Conservation (phyloP, 2,888 invertebrate genomes). For the Ramazzottius varieornatus region DNA sequence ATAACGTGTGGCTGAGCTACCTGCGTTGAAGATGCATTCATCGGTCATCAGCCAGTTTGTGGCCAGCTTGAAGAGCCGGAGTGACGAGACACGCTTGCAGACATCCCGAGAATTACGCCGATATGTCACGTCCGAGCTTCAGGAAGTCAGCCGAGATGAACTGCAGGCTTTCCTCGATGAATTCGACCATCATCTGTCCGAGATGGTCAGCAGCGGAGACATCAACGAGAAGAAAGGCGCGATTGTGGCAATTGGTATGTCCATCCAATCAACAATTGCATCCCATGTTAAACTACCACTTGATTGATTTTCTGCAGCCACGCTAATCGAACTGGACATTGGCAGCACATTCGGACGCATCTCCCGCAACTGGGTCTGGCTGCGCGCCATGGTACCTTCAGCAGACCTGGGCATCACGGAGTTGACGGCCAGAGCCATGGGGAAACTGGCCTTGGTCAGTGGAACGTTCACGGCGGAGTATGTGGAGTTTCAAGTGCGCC, state of each 20-base stretch:
- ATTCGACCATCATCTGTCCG: constrained; percentile 77
- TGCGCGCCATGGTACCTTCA: constrained; percentile 63
- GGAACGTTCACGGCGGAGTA: constrained; percentile 84
- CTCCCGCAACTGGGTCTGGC: constrained; percentile 68
- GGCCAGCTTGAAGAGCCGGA: constrained; percentile 57
- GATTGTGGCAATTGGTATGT: constrained; percentile 47
- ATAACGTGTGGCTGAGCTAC: too few relatives aligned
- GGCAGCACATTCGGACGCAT: constrained; percentile 68
- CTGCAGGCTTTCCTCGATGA: constrained; percentile 69
- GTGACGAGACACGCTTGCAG: constrained; percentile 53
- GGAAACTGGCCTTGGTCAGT: constrained; percentile 48
- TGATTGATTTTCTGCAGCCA: constrained; percentile 34
- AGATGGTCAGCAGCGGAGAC: constrained; percentile 73
- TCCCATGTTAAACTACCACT: neutral
- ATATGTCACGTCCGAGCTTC: constrained; percentile 59
- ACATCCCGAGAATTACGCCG: constrained; percentile 65
- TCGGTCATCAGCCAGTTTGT: constrained; percentile 29
- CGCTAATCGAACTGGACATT: constrained; percentile 69
- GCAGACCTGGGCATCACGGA: constrained; percentile 81
- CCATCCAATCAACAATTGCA: neutral
- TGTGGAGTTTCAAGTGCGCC: constrained; percentile 87
- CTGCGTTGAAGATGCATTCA: too few relatives aligned
- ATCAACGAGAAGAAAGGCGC: constrained; percentile 83
- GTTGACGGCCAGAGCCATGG: constrained; percentile 76
- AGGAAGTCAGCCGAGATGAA: constrained; percentile 68